Percentiles rank a stretch among this genome's conserved stretches.
Conservation (phyloP, 2,888 invertebrate genomes). For the Caenorhabditis zanzibari region DNA sequence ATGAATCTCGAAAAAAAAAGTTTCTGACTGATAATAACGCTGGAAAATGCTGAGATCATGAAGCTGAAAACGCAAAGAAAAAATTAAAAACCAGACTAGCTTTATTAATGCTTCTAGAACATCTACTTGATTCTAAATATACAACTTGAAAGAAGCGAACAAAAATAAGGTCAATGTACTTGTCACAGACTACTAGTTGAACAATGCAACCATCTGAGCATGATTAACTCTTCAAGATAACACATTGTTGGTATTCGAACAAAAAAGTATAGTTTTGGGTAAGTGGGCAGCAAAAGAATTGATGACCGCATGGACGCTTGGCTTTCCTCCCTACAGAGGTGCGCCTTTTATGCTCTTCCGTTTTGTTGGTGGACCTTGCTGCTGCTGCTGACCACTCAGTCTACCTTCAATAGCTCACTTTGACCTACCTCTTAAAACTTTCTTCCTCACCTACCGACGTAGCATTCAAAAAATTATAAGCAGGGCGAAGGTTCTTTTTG, state of each 20-base stretch:
- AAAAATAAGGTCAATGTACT: conserved; percentile 38
- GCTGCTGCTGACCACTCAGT: conserved; percentile 60
- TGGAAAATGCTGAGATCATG: too few relatives aligned
- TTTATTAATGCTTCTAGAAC: background rate
- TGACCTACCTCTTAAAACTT: conserved; percentile 51
- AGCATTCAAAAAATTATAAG: conserved; percentile 32
- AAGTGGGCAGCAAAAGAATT: conserved; percentile 65
- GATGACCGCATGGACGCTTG: conserved; percentile 61
- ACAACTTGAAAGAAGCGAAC: too few relatives aligned
- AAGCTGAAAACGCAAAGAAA: too few relatives aligned
- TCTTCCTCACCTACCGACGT: conserved; percentile 30
- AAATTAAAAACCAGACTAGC: background rate
- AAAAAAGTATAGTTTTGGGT: conserved; percentile 64
- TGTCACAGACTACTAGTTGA: conserved; percentile 30
- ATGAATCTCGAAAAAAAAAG: too few relatives aligned
- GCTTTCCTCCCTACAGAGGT: conserved; percentile 60
- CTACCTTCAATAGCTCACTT: conserved; percentile 50
- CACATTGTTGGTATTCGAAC: conserved; percentile 25
- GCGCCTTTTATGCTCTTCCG: conserved; percentile 65
- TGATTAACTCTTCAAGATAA: conserved; percentile 53
- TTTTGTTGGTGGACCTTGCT: conserved; percentile 53
- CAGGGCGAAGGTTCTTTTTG: background rate
- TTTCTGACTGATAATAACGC: too few relatives aligned
- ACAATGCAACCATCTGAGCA: conserved; percentile 48
- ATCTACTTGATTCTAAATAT: too few relatives aligned